These are phyloP conservation scores for Rhea pennata DNA, from an alignment of 2,113 vertebrate genomes.

Conservation along the genomic window DNA sequence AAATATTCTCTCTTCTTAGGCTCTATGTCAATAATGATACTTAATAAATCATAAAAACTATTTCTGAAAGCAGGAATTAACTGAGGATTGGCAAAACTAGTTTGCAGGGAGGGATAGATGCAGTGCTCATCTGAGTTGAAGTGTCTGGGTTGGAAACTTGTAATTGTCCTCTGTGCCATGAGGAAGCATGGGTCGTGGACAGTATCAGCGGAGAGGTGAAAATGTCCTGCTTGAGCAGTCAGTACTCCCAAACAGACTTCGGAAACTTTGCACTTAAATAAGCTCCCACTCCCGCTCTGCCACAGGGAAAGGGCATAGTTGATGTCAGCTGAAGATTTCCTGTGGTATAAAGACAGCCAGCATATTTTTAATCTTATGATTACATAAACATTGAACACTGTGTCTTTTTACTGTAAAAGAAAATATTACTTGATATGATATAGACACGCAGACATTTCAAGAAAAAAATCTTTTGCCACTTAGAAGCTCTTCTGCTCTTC, in stretches of 20 bases:
- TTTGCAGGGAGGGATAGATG: neutral
- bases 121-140: neutral
- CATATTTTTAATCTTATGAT: neutral
- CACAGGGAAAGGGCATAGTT: neutral
- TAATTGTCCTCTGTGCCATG: neutral
- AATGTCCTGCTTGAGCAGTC: neutral
- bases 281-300: neutral
- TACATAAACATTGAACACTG: neutral
- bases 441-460: neutral
- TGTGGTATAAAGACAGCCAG: neutral
- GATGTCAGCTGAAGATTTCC: neutral
- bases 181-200: neutral
- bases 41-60: neutral
- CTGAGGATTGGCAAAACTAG: neutral
- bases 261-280: neutral
- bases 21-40: neutral
- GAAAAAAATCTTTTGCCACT: neutral
- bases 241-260: neutral
- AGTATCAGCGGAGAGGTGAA: neutral
- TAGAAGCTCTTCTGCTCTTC: neutral
- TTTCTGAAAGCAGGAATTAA: neutral
- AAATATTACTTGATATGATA: neutral
- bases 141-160: neutral
- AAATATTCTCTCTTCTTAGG: neutral
- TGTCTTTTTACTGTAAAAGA: neutral